phyloP scores from a whole-genome alignment of 2,888 invertebrate species.

The Ichneumoninae sp. region DNA sequence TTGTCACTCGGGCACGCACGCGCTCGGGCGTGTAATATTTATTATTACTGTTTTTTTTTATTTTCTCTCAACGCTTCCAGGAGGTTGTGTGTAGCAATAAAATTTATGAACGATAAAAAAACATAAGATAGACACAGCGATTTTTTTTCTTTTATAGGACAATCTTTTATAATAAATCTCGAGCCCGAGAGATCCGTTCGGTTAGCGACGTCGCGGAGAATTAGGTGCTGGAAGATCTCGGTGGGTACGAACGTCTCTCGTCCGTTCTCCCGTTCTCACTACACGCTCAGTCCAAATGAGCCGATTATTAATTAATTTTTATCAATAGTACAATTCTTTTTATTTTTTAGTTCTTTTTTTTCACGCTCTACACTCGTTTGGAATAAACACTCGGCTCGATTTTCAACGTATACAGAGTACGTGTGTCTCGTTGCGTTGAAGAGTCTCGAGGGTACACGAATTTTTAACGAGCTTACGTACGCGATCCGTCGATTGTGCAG shows the following conservation, averaged over 20 bases:
- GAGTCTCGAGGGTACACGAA: background rate
- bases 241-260: conserved; percentile 29
- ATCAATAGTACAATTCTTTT: conserved; percentile 25
- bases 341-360: background rate
- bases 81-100: background rate
- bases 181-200: conserved; percentile 21
- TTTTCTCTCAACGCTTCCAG: background rate
- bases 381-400: conserved; percentile 23
- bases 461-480: background rate
- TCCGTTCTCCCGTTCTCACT: conserved; percentile 15
- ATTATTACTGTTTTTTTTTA: background rate
- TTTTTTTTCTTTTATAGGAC: conserved; percentile 3
- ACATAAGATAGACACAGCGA: conserved; percentile 2
- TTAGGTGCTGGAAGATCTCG: conserved; percentile 50
- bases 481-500: background rate
- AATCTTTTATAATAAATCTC: background rate
- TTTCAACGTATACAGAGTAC: background rate
- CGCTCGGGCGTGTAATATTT: background rate
- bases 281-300: conserved; percentile 8
- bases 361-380: conserved; percentile 4
- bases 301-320: background rate
- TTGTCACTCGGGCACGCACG: background rate
- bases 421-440: background rate
- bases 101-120: conserved; percentile 9
- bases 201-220: conserved; percentile 2